Conservation (phyloP, 2,113 vertebrate genomes). For the Rhynchopsitta pachyrhyncha region DNA sequence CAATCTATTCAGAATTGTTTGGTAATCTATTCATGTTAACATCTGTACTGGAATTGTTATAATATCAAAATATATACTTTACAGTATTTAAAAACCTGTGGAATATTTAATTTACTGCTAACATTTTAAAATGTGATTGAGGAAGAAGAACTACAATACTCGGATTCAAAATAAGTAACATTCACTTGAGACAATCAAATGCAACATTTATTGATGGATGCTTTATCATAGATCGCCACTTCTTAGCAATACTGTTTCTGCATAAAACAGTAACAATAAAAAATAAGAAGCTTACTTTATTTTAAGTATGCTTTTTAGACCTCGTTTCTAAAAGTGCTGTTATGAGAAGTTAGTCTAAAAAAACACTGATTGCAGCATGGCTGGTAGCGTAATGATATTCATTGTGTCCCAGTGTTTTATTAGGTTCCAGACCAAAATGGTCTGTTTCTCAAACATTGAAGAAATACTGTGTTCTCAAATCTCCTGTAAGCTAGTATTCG, state of each 20-base stretch:
- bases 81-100: slow-evolving; percentile 10
- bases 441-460: background rate
- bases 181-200: background rate
- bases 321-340: background rate
- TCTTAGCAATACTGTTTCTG: background rate
- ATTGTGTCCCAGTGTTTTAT: background rate
- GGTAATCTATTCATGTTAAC: background rate
- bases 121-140: background rate
- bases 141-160: background rate
- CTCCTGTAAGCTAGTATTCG: background rate
- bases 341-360: background rate
- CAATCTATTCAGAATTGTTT: background rate
- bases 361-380: background rate
- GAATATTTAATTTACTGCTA: background rate
- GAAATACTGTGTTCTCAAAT: background rate
- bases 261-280: background rate
- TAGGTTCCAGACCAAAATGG: background rate
- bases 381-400: background rate
- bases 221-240: background rate
- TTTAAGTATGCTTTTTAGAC: background rate
- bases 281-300: background rate
- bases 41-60: background rate
- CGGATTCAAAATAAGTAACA: background rate
- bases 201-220: slow-evolving; percentile 14
- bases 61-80: background rate